A percentile compares a stretch with the other conserved stretches of the same genome.
phyloP scores from a whole-genome alignment of 2,888 invertebrate genomes.

The Drosophila picticornis region DNA sequence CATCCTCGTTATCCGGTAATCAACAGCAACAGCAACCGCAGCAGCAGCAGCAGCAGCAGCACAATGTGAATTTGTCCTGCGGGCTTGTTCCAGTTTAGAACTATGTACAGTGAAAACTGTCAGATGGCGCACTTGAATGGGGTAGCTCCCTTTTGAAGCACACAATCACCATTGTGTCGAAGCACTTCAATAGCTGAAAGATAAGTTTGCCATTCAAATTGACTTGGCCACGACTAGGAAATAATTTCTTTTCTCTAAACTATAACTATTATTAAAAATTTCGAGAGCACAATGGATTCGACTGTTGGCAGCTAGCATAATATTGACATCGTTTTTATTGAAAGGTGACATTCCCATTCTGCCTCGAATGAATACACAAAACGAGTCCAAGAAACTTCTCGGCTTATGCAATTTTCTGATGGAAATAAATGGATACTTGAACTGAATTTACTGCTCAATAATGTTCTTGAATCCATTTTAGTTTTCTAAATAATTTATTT shows the following conservation, averaged over 20 bases:
- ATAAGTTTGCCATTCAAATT: not conserved
- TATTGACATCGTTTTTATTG: conserved; percentile 1
- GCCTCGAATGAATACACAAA: not conserved
- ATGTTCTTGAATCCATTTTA: not conserved
- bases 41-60: conserved; percentile 1
- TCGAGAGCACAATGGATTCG: not conserved
- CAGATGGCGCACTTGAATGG: conserved; percentile 11
- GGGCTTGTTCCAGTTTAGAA: conserved; percentile 38
- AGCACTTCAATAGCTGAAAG: conserved; percentile 4
- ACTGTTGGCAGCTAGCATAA: not conserved
- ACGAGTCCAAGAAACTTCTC: not conserved
- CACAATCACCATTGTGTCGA: conserved; percentile 15
- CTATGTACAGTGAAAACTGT: conserved; percentile 20
- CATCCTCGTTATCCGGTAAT: conserved; percentile 25
- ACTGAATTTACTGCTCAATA: not conserved
- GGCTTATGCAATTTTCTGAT: not conserved
- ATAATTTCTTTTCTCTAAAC: conserved; percentile 5
- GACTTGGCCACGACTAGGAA: not conserved
- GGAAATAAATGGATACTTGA: not conserved
- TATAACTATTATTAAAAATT: not conserved
- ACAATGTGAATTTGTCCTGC: conserved; percentile 45
- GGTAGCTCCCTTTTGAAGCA: not conserved
- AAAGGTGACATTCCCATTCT: not conserved
- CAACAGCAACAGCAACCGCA: conserved; percentile 5
- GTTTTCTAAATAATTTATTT: not conserved